Base-by-base conservation (phyloP, 2,797 vertebrate genomes). In the Fratercula arctica region DNA sequence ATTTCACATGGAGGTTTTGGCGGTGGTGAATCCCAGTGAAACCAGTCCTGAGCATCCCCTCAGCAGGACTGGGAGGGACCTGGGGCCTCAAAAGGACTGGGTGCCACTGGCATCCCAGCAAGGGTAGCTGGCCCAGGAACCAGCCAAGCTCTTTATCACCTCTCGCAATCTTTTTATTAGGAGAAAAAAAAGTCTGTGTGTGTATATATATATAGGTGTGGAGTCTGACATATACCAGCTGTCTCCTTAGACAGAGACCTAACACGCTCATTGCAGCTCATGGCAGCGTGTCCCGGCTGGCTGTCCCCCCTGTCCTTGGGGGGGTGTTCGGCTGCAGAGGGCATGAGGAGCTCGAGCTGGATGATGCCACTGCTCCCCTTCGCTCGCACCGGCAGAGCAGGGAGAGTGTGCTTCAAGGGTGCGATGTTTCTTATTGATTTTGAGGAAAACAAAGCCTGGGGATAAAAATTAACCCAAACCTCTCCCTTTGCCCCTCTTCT, bases 341-440 rank as follows among this genome's bases (percentile, higher is more conserved):
- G 26, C 13, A 67, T 13, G 33, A 51, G 73, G 61, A 79, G 23
- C 20, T n/a, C 5, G 3, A 26, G 39, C 43, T 43, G 73, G 37
- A 3, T 39, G 73, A 15, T 67, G 41, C n/a, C 43, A 2, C 23
- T 3, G 33, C 46, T 59, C 61, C 16, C 46, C 60, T 81, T 10
- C 0, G 1, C 68, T 74, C 3, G 0, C 1, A 1, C 69, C 11
- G 5, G 53, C 2, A 0, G 21, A 16, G 39, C 37, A 10, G 41
- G 33, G 43, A 68, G 45, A 76, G 14, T 0, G 3, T n/a, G 61
- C 3, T 1, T 64, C 46, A 29, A 37, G 54, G 63, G 20, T 24
- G 26, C 0, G 2, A 78, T 26, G 48, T 64, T 72, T 80, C 66
- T 10, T 43, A 53, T 48, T 61, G 37, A 6, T 61, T 63, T 45